Evolutionary conservation across 2,797 vertebrate genomes (phyloP).

Genomic region (Coluber constrictor): DNA sequence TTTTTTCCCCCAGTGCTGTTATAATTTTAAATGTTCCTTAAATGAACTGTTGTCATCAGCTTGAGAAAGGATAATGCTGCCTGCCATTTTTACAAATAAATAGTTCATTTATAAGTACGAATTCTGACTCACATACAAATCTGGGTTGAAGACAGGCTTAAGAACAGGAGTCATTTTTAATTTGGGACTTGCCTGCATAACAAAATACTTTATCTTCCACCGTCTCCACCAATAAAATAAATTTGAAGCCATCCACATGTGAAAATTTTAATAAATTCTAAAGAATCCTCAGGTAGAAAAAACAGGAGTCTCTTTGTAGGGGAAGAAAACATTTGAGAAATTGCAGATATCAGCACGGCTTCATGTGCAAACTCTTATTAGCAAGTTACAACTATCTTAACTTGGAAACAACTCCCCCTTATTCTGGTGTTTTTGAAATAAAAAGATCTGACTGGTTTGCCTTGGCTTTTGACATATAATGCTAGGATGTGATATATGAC

Average conservation of each 20-base stretch:
- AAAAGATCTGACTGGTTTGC: slow-evolving; percentile 51
- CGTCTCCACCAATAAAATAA: background rate
- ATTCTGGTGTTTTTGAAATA: slow-evolving; percentile 41
- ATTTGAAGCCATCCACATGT: background rate
- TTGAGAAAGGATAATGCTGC: background rate
- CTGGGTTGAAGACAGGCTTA: background rate
- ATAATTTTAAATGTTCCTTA: too few species aligned
- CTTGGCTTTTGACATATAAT: slow-evolving; percentile 42
- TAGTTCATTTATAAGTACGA: background rate
- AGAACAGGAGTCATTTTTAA: background rate
- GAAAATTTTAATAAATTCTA: background rate
- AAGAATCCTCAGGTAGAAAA: background rate
- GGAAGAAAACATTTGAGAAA: background rate
- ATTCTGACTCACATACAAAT: background rate
- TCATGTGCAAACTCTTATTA: background rate
- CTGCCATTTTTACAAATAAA: background rate
- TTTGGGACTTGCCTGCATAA: background rate
- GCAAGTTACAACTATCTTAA: background rate
- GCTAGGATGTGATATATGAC: slow-evolving; percentile 34
- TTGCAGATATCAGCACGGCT: background rate
- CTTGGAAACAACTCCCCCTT: slow-evolving; percentile 2
- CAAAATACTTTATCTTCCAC: background rate
- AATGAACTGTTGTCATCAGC: background rate
- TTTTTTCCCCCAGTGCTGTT: background rate
- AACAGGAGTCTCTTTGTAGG: background rate